Evolutionary conservation across 2,888 invertebrate genomes (phyloP), one percentile per base, ranked within the genome.

Genomic region (Diloba caeruleocephala): DNA sequence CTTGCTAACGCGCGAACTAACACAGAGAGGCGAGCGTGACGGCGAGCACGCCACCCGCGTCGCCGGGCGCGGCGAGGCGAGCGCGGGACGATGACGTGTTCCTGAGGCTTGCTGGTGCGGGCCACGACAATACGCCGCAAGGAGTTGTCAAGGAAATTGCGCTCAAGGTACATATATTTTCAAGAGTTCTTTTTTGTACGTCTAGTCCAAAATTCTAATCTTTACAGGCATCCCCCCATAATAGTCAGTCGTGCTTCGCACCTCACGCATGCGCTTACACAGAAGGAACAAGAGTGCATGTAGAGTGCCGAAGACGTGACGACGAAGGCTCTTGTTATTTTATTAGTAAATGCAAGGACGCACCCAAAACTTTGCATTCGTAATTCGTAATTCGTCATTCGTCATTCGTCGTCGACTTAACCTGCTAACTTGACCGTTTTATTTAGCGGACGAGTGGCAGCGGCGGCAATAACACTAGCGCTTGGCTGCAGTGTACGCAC

Each of bases 401-500:
- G n/a, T n/a, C n/a, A n/a, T n/a, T n/a, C n/a, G n/a, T n/a, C n/a
- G n/a, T n/a, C n/a, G n/a, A n/a, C n/a, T n/a, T 5, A 15, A 1
- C 6, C 1, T 19, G 0, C 17, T 36, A 9, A 23, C 5, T n/a
- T 0, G 3, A 9, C 0, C 21, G 21, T 33, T 2, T 23, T 3
- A 31, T 23, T 2, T 34, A 81, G 82, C 75, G 82, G 0, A 66
- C 58, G 2, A 77, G 77, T 15, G 75, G 80, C 32, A 68, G 79
- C 31, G 76, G 86, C 7, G 72, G 78, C 14, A 76, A 60, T 42
- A 71, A 70, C 21, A 76, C 81, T 1, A 68, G 72, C 42, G 74
- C 95, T 51, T 95, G 96, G 78, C 89, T 98, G 51, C 95, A 96
- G 60, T 97, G 97, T 82, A 96, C 97, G 15, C 96, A 97, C 82